Evolutionary conservation across 2,113 vertebrate genomes (phyloP).

Genomic region (Ursus arctos): DNA sequence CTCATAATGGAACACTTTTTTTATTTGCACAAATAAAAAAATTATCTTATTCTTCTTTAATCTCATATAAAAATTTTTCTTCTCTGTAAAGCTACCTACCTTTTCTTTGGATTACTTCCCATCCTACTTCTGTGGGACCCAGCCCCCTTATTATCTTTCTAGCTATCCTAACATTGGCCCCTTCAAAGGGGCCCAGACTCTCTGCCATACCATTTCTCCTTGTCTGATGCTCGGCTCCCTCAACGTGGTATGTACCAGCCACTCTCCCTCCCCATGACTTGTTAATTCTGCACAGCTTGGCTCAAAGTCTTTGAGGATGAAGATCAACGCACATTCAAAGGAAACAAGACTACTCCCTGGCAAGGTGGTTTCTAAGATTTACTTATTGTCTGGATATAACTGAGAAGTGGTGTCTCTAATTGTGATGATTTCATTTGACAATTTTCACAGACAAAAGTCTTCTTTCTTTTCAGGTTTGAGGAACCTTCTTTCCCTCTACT

Average conservation of each 20-base stretch:
- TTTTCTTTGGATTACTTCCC: neutral
- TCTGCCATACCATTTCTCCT: neutral
- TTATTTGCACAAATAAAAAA: constrained; percentile 22
- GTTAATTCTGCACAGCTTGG: neutral
- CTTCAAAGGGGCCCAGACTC: neutral
- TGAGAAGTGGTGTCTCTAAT: neutral
- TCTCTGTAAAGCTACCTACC: neutral
- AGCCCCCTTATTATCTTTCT: neutral
- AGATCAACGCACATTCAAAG: neutral
- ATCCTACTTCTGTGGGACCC: neutral
- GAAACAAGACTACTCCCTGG: neutral
- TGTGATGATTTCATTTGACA: neutral
- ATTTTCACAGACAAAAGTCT: neutral
- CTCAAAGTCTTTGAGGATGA: neutral
- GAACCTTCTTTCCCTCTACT: neutral
- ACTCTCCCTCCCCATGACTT: neutral
- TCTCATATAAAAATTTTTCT: neutral
- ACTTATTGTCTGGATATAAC: neutral
- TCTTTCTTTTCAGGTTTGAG: neutral
- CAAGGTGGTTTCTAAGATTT: neutral
- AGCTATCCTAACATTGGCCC: neutral
- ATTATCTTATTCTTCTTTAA: neutral
- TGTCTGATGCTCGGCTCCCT: neutral
- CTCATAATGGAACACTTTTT: neutral
- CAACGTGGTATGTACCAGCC: rapidly evolving